Percentiles rank a stretch among this genome's conserved stretches.
phyloP scores from a whole-genome alignment of 2,888 invertebrate species.

The Tetranychus piercei region DNA sequence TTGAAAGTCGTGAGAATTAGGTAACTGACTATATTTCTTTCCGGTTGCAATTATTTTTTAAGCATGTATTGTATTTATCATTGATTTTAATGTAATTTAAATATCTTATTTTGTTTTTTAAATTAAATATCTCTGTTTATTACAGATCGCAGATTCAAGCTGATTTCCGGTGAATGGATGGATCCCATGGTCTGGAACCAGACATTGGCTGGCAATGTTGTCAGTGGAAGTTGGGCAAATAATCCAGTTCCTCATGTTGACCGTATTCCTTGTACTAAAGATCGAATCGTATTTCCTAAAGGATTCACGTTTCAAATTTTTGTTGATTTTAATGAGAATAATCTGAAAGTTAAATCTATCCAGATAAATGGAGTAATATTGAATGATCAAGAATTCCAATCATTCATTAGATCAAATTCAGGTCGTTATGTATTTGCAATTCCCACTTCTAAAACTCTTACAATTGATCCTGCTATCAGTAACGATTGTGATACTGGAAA shows the following conservation, averaged over 20 bases:
- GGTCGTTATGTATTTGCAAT: not conserved
- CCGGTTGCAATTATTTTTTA: not conserved
- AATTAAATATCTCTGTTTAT: not conserved
- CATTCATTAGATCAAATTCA: not conserved
- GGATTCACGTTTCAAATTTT: not conserved
- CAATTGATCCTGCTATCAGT: not conserved
- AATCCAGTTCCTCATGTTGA: constrained; percentile 11
- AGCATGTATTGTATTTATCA: not conserved
- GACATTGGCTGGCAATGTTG: not conserved
- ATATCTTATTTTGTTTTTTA: not conserved
- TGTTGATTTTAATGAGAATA: not conserved
- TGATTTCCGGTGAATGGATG: not conserved
- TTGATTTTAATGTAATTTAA: not conserved
- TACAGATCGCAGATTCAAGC: not conserved
- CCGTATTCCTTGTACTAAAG: not conserved
- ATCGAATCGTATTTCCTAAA: constrained; percentile 1
- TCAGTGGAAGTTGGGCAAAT: not conserved
- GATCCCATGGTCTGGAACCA: constrained; percentile 6
- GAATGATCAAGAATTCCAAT: not conserved
- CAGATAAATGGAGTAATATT: not conserved
- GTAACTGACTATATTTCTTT: not conserved
- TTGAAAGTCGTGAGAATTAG: not conserved
- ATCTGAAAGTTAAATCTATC: not conserved
- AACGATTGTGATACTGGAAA: not conserved
- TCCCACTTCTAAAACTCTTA: not conserved